A percentile compares a stretch with the other conserved stretches of the same genome.
Evolutionary conservation across 2,888 invertebrate species (phyloP).

Genomic region (Neoascia interrupta): DNA sequence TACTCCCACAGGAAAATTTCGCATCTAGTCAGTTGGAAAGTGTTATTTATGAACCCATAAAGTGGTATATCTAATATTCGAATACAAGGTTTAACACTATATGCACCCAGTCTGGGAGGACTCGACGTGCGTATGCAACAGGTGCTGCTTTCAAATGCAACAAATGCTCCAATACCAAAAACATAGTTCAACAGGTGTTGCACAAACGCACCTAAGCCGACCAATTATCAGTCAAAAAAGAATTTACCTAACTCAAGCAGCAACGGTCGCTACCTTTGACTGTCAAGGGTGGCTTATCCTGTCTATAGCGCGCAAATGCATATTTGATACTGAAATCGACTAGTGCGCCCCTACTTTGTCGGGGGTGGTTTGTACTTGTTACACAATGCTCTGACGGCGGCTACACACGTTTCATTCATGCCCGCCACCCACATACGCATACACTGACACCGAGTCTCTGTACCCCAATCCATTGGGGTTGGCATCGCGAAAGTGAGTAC

Average conservation of each 20-base stretch:
- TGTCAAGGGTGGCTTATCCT: slow-evolving; percentile 39
- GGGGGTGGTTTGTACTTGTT: slow-evolving; percentile 4
- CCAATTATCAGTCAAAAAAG: not conserved
- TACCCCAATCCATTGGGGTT: slow-evolving; percentile 33
- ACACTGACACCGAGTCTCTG: slow-evolving; percentile 18
- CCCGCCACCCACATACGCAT: slow-evolving; percentile 40
- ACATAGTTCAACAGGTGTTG: slow-evolving; percentile 58
- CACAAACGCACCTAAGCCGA: slow-evolving; percentile 21
- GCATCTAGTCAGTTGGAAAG: slow-evolving; percentile 49
- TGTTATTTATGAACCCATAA: slow-evolving; percentile 53
- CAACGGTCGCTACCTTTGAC: too few species aligned
- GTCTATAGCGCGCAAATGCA: slow-evolving; percentile 56
- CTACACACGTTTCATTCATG: slow-evolving; percentile 4
- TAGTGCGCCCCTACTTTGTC: slow-evolving; percentile 29
- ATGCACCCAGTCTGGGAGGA: not conserved
- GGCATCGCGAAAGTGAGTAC: slow-evolving; percentile 7
- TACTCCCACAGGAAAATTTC: slow-evolving; percentile 38
- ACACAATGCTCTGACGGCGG: slow-evolving; percentile 11
- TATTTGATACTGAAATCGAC: slow-evolving; percentile 38
- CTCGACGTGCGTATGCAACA: slow-evolving; percentile 52
- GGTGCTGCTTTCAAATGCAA: slow-evolving; percentile 36
- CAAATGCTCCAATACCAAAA: not conserved
- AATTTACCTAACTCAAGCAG: too few species aligned
- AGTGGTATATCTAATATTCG: slow-evolving; percentile 12
- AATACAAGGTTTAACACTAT: slow-evolving; percentile 14